A percentile compares a stretch with the other conserved stretches of the same genome.
These are phyloP conservation scores for Ips typographus DNA, from an alignment of 1,140 invertebrate species.

Conservation along the genomic window DNA sequence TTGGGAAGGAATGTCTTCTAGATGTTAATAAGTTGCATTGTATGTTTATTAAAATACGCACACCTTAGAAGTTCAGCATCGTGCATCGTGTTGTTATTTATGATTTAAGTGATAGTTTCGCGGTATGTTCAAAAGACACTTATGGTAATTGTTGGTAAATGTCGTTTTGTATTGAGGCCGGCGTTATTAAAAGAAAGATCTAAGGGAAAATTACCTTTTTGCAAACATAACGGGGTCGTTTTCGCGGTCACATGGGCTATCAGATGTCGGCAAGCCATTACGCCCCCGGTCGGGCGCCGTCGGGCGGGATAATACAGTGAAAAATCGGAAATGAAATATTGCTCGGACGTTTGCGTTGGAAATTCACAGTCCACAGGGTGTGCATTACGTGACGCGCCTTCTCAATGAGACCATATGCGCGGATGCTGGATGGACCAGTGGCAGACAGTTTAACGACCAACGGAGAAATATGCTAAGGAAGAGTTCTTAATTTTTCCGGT, in stretches of 20 bases:
- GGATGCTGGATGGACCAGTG: background rate
- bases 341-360: conserved; percentile 51
- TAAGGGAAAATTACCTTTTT: conserved; percentile 11
- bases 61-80: background rate
- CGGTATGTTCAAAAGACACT: conserved; percentile 5
- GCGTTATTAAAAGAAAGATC: background rate
- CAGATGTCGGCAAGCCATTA: conserved; percentile 49
- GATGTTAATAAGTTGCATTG: conserved; percentile 24
- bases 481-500: conserved; percentile 11
- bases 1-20: background rate
- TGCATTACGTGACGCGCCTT: conserved; percentile 46
- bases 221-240: conserved; percentile 18
- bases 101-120: conserved; percentile 23
- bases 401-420: conserved; percentile 7
- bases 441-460: background rate
- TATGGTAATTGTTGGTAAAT: conserved; percentile 13
- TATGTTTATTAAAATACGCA: conserved; percentile 21
- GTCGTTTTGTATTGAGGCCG: no score
- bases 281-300: conserved; percentile 33
- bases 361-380: conserved; percentile 46
- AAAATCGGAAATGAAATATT: conserved; percentile 53
- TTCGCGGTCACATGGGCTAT: conserved; percentile 37
- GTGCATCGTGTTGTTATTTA: conserved; percentile 16
- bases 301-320: conserved; percentile 50
- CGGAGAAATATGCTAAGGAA: no score